Base-by-base conservation (phyloP, 2,113 vertebrate genomes). In the Acrocephalus arundinaceus region DNA sequence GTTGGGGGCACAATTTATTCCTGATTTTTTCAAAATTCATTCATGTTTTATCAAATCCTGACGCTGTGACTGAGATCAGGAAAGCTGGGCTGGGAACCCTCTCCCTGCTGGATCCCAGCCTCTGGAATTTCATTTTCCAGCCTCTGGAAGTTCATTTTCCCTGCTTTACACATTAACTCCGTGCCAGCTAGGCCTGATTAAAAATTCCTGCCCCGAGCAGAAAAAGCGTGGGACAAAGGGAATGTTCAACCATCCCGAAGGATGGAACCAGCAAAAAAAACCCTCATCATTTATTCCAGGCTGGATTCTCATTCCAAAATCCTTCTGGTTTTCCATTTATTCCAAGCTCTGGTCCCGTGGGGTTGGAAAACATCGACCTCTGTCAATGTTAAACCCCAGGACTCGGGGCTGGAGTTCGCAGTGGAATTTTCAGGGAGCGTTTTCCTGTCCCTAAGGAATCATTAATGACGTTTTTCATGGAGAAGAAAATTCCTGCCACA, bases 381-480 rank as follows among this genome's bases (percentile, higher is more conserved):
- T n/a, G 28, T 7, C 27, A 61, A 9, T 19, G 31, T 31, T 76
- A 31, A 87, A 76, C 62, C 27, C n/a, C 35, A 2, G 41, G 17
- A 37, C 15, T 3, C 49, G 21, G 3, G 15, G 41, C 30, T 41
- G 66, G 49, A 70, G 10, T 13, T 25, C 33, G 10, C 24, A 2
- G 13, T 1, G 62, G 72, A 35, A 51, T 31, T 13, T 48, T 77
- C 28, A 28, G 46, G 55, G 49, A 78, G 9, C 4, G 1, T 15
- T 81, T 59, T 35, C 7, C 12, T 11, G 5, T 25, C 74, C 41
- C 20, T 25, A 3, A 35, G n/a, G 39, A 81, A 59, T 51, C 31
- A 13, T 20, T 66, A n/a, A 35, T 0, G 5, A 61, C 11, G 6
- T 73, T 51, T 73, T 51, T n/a, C 16, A 8, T 0, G 5, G 45